These are phyloP conservation scores for Arbacia lixula DNA, from an alignment of 53 echinoderm and acorn worm genomes.

Conservation along the genomic window DNA sequence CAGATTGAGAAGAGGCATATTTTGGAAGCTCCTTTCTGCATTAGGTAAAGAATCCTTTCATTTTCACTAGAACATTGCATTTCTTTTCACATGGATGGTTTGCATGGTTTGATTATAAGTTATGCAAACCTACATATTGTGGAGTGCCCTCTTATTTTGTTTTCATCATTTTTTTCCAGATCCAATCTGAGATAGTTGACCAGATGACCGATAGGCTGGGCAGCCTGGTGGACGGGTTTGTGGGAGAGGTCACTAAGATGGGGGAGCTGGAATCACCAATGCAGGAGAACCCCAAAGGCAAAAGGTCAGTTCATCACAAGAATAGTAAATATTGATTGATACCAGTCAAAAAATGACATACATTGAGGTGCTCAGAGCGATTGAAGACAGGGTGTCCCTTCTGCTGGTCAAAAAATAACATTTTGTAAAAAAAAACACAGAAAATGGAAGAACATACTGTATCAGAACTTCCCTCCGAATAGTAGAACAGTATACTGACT, in stretches of 20 bases:
- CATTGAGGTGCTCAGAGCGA: no score
- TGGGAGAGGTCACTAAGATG: constrained; percentile 37
- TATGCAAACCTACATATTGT: neutral
- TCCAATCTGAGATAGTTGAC: constrained; percentile 42
- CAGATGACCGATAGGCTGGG: constrained; percentile 36
- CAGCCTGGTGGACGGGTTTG: constrained; percentile 43
- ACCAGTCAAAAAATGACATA: no score
- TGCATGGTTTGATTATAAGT: no score
- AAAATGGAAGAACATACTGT: no score
- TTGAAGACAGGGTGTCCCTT: no score
- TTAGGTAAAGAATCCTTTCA: no score
- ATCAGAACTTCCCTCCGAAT: no score
- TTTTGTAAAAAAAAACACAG: no score
- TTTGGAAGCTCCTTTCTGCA: neutral
- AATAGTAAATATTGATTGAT: no score
- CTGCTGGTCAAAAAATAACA: no score
- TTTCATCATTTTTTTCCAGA: constrained; percentile 14
- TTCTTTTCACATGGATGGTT: neutral
- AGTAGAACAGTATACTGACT: no score
- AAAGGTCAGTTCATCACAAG: no score
- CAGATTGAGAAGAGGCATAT: neutral
- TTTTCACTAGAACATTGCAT: neutral
- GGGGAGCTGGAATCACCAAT: constrained; percentile 36
- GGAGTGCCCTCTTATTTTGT: neutral
- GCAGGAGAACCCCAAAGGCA: constrained; percentile 28